Conservation (phyloP, 2,113 vertebrate genomes). For the Phrynosoma platyrhinos region DNA sequence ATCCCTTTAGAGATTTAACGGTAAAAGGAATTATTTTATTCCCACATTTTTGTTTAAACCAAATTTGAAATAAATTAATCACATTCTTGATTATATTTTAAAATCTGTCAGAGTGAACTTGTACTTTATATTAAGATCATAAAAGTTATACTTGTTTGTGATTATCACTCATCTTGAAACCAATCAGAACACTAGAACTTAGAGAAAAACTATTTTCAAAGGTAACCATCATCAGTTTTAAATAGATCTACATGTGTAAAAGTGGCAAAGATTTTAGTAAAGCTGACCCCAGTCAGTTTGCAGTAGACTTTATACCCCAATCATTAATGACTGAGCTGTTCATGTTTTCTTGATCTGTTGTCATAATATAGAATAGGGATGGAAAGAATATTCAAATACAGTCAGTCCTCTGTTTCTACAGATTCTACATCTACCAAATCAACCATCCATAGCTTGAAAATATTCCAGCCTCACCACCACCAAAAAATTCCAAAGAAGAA, state of each 20-base stretch:
- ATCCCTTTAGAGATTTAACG: constrained; percentile 96
- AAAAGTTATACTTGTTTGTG: not conserved
- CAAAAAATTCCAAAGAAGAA: too few species aligned
- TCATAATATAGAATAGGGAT: not conserved
- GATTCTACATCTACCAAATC: too few species aligned
- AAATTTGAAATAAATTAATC: not conserved
- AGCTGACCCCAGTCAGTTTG: not conserved
- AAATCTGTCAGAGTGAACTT: not conserved
- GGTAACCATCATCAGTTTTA: not conserved
- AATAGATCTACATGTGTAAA: not conserved
- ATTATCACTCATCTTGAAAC: not conserved
- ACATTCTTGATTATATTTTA: not conserved
- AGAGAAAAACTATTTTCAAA: not conserved
- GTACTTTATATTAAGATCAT: not conserved
- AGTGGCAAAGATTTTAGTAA: not conserved
- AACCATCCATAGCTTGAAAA: too few species aligned
- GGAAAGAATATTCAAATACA: too few species aligned
- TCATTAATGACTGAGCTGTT: not conserved
- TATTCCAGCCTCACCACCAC: too few species aligned
- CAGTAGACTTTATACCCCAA: not conserved
- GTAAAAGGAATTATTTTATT: constrained; percentile 74
- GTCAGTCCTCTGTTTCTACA: too few species aligned
- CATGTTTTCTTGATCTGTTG: not conserved
- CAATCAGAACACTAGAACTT: not conserved
- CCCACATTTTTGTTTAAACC: not conserved